Base-by-base conservation (phyloP, 37 sponge, comb jelly and placozoan species). In the Beroe ovata region DNA sequence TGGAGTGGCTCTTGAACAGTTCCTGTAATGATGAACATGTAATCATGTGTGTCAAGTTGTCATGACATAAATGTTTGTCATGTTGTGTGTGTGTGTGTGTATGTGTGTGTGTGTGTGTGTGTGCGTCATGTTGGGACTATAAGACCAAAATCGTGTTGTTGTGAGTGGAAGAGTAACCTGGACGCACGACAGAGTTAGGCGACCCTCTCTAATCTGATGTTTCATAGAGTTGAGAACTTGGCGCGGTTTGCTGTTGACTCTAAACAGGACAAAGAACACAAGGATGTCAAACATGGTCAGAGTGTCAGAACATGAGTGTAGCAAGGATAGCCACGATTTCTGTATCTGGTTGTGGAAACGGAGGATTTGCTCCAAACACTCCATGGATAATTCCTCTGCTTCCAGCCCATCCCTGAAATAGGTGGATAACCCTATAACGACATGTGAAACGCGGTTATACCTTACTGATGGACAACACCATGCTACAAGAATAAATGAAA, bases 321-420 rank as follows among this genome's bases (percentile, higher is more conserved):
- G 84, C 11, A 21, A 28, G 47, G 54, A 19, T 25, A 77, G 54
- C 84, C 84, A 77, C 26, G n/a, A 42, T 25, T 77, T 77, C 29
- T 77, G 84, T 11, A 19, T 42, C 21, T 77, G 39, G 54, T 42
- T 42, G 42, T 77, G 84, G 84, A 77, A 77, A 0, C 84, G 35
- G 8, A 77, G 84, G 4, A 77, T 25, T 42, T 77, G 84, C 28
- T 77, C 84, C 84, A 77, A 38, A 25, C 84, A 77, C 33, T 77
- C 84, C 84, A 77, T 39, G 8, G 84, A 77, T 1, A 77, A 29
- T 26, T 40, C 84, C 54, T 77, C 69, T 37, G 69, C 69, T 30
- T 66, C 69, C 35, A 66, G 11, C 69, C 69, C 69, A 11, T 66
- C 69, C 0, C 69, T 66, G 69, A 2, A n/a, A n/a, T n/a, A n/a